Base-by-base conservation (phyloP, 2,797 vertebrate genomes). In the Danio kyathit region DNA sequence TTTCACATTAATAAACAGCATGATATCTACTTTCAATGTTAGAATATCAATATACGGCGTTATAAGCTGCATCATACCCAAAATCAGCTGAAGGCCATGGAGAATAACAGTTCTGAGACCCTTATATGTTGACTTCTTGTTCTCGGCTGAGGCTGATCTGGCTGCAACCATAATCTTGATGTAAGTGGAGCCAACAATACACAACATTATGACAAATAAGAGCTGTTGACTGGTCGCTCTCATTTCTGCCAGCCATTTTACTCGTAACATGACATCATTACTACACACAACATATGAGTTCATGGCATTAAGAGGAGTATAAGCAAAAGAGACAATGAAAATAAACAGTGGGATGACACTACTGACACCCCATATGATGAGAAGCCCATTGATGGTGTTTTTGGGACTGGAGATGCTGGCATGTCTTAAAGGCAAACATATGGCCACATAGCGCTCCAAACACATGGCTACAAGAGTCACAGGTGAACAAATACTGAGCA, bases 401-500 rank as follows among this genome's bases (percentile, higher is more conserved):
- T 19, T 76, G 19, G 79, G 71, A 7, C 67, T 86, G n/a, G 80
- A 83, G 16, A 82, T 82, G 69, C 72, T 46, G 4, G 74, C 81
- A 8, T 92, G 91, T 0, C 77, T 84, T 52, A 92, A 83, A 1
- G 90, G 92, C 83, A 93, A 79, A 76, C 91, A 92, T 51, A 92
- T 88, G 7, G 91, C 90, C 46, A 91, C 89, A 1, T 90, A 93
- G 0, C 90, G 88, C 82, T 93, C 90, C 82, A 92, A 81, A 1
- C 89, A 91, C 92, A 91, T 92, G 0, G 85, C 88, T 38, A 86
- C 89, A 52, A 93, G 80, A 52, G 90, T 91, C n/a, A 91, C 6
- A 0, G 89, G 90, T 17, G 91, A 90, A 38, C 86, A 80, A 44
- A 74, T n/a, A 4, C 1, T 65, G 5, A 83, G 76, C 13, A 86